Conservation (phyloP, 1,140 invertebrate species). For the Forficula auricularia region DNA sequence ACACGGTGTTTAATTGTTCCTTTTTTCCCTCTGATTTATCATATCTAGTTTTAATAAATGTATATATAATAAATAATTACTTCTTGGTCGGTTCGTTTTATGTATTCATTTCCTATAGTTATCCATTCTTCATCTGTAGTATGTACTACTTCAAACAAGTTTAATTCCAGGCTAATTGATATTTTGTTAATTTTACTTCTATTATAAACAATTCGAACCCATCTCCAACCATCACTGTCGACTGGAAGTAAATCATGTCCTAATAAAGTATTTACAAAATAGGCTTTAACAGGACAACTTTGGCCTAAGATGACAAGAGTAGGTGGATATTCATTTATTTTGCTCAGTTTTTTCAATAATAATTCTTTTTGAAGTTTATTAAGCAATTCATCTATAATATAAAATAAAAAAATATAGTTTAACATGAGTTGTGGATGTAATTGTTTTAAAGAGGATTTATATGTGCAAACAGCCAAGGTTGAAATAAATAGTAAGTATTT, state of each 20-base stretch:
- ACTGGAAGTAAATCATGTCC: conserved; percentile 42
- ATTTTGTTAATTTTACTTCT: conserved; percentile 43
- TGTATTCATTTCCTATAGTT: conserved; percentile 41
- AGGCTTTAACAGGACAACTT: conserved; percentile 45
- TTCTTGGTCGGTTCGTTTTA: conserved; percentile 37
- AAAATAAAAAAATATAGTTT: no score
- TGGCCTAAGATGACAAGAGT: conserved; percentile 52
- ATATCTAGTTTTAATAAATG: no score
- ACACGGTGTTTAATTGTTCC: no score
- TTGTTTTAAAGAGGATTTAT: no score
- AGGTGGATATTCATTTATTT: conserved; percentile 31
- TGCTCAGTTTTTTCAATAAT: conserved; percentile 28
- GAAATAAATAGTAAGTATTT: no score
- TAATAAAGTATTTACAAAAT: conserved; percentile 53
- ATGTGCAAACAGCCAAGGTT: no score
- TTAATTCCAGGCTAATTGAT: conserved; percentile 52
- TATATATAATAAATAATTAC: no score
- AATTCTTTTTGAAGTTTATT: conserved; percentile 30
- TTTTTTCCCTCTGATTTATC: no score
- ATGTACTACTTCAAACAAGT: conserved; percentile 48
- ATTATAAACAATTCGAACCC: conserved; percentile 57
- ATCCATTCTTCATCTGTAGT: conserved; percentile 38
- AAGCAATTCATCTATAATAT: conserved; percentile 27
- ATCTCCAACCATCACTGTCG: conserved; percentile 37
- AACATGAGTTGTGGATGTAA: no score